phyloP scores from a whole-genome alignment of 2,888 invertebrate species.

The Syrphus vitripennis region DNA sequence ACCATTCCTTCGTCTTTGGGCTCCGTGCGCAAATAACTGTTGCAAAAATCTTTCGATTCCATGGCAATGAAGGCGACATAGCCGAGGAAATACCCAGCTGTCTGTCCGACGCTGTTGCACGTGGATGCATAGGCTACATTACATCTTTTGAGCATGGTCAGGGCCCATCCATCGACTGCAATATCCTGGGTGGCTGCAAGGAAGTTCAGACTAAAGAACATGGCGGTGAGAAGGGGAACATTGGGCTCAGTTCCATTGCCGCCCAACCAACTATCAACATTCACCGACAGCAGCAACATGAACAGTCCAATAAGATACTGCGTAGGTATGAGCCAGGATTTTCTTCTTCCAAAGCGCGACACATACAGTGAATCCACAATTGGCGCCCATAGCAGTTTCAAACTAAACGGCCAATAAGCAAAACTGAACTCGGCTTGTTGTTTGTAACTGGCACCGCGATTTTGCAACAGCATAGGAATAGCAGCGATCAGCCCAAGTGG shows the following conservation, averaged over 20 bases:
- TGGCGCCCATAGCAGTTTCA: conserved; percentile 99
- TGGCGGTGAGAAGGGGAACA: conserved; percentile 89
- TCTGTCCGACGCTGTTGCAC: conserved; percentile 99
- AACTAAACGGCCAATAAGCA: conserved; percentile 94
- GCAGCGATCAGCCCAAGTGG: conserved; percentile 97
- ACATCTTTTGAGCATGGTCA: conserved; percentile 98
- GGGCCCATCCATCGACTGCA: conserved; percentile 99
- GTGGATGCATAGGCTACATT: conserved; percentile 99
- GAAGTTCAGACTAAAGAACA: conserved; percentile 96
- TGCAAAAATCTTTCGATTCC: conserved; percentile 98
- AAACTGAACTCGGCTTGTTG: conserved; percentile 98
- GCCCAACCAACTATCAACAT: conserved; percentile 90
- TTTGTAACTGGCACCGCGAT: conserved; percentile 94
- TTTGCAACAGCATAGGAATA: conserved; percentile 97
- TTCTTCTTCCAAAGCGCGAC: conserved; percentile 92
- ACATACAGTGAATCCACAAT: conserved; percentile 96
- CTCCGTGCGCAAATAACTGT: conserved; percentile 90
- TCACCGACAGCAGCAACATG: conserved; percentile 92
- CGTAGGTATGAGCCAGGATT: conserved; percentile 96
- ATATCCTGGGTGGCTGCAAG: conserved; percentile 99
- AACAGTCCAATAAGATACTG: conserved; percentile 95
- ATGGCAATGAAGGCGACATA: conserved; percentile 98
- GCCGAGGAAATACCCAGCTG: conserved; percentile 97
- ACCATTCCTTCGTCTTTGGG: conserved; percentile 88
- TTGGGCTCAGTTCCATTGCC: conserved; percentile 84